Percentiles rank a stretch among this genome's conserved stretches.
These are phyloP conservation scores for Brachionus rubens DNA, from an alignment of 1,140 invertebrate genomes.

Conservation along the genomic window DNA sequence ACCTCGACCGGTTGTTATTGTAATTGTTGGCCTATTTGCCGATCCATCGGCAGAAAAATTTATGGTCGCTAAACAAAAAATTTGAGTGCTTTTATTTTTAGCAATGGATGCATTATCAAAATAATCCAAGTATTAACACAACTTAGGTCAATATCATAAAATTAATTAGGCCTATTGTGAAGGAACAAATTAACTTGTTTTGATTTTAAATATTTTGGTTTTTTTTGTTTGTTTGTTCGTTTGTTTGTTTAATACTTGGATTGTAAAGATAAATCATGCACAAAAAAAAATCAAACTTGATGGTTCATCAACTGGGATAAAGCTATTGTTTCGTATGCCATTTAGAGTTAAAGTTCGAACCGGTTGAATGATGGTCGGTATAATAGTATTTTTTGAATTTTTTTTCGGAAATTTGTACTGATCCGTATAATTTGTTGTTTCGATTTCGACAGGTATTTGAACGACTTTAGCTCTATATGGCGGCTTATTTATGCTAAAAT, in stretches of 20 bases:
- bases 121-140: too few species aligned
- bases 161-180: too few species aligned
- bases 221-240: too few species aligned
- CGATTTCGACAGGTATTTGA: conserved; percentile 28
- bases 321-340: neutral
- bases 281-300: conserved; percentile 29
- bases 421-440: neutral
- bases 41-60: conserved; percentile 24
- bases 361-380: neutral
- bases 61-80: conserved; percentile 17
- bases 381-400: neutral
- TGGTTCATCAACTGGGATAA: neutral
- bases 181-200: too few species aligned
- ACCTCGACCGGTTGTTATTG: conserved; percentile 32
- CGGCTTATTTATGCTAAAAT: too few species aligned
- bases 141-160: too few species aligned
- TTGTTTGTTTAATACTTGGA: too few species aligned
- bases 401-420: conserved; percentile 25
- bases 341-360: conserved; percentile 33
- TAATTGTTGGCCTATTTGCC: conserved; percentile 28
- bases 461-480: conserved; percentile 33
- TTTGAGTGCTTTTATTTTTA: too few species aligned
- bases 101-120: too few species aligned
- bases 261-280: neutral
- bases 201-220: too few species aligned